phyloP scores from a whole-genome alignment of 1,140 invertebrate genomes.

The Brachionus rotundiformis region DNA sequence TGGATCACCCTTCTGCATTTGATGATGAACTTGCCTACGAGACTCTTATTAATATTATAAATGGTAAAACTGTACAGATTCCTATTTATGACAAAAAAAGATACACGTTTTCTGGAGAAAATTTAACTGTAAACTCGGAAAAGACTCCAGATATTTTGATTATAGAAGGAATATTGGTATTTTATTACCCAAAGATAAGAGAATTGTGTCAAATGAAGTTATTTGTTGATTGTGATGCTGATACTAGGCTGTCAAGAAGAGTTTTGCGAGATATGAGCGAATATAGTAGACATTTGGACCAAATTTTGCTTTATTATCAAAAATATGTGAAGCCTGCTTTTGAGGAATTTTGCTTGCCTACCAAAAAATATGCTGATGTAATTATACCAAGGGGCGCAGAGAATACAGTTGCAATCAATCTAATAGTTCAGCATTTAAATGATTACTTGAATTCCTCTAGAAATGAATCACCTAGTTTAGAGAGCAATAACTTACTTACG shows the following conservation, averaged over 20 bases:
- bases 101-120: constrained; percentile 59
- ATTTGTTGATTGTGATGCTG: constrained; percentile 52
- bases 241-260: constrained; percentile 39
- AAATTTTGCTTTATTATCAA: constrained; percentile 93
- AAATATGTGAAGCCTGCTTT: constrained; percentile 97
- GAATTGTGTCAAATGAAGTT: constrained; percentile 70
- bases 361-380: constrained; percentile 98
- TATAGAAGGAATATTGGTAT: constrained; percentile 95
- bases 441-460: constrained; percentile 73
- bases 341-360: constrained; percentile 98
- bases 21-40: constrained; percentile 79
- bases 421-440: constrained; percentile 97
- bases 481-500: background rate
- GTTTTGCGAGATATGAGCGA: constrained; percentile 89
- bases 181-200: constrained; percentile 90
- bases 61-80: constrained; percentile 80
- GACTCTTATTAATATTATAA: constrained; percentile 77
- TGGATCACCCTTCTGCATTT: constrained; percentile 59
- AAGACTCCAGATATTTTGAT: constrained; percentile 91
- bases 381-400: constrained; percentile 96
- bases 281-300: constrained; percentile 85
- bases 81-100: constrained; percentile 75
- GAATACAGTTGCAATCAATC: constrained; percentile 96
- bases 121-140: constrained; percentile 77
- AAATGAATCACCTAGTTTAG: background rate